Conservation (phyloP, 64 coral and sea anemone species). For the Pocillopora verrucosa region DNA sequence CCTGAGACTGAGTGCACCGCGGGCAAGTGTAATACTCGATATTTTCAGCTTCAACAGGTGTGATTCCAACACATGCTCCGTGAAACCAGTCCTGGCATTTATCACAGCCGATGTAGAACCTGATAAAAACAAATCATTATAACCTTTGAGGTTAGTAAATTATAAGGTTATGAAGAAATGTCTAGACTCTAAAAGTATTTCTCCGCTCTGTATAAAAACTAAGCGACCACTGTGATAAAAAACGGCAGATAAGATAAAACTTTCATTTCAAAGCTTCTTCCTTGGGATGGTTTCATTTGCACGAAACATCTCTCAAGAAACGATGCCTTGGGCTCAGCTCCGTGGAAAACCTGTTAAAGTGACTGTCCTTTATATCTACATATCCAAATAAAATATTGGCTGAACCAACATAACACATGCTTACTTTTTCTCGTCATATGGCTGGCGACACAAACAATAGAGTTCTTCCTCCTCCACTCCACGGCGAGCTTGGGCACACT, state of each 20-base stretch:
- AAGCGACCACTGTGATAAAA: too few relatives aligned
- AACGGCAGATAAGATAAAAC: too few relatives aligned
- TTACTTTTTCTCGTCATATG: slow-evolving; percentile 96
- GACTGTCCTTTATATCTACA: not conserved
- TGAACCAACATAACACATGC: not conserved
- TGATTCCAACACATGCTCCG: slow-evolving; percentile 87
- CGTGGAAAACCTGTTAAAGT: not conserved
- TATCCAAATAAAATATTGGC: not conserved
- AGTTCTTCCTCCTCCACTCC: slow-evolving; percentile 91
- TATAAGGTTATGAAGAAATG: too few relatives aligned
- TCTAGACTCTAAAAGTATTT: too few relatives aligned
- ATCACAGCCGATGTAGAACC: slow-evolving; percentile 98
- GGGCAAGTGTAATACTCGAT: slow-evolving; percentile 85
- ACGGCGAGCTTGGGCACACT: slow-evolving; percentile 76
- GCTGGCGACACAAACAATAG: slow-evolving; percentile 90
- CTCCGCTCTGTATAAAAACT: too few relatives aligned
- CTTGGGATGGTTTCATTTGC: too few relatives aligned
- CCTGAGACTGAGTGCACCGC: slow-evolving; percentile 69
- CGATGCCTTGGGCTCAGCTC: too few relatives aligned
- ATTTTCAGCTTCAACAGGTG: slow-evolving; percentile 69
- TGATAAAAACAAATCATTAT: slow-evolving; percentile 15
- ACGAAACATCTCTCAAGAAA: too few relatives aligned
- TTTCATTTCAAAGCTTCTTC: too few relatives aligned
- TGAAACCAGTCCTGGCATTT: slow-evolving; percentile 98
- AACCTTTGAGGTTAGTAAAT: not conserved